A percentile compares a stretch with the other conserved stretches of the same genome.
These are phyloP conservation scores for Ceratotherium simum DNA, from an alignment of 2,113 vertebrate genomes.

Conservation along the genomic window DNA sequence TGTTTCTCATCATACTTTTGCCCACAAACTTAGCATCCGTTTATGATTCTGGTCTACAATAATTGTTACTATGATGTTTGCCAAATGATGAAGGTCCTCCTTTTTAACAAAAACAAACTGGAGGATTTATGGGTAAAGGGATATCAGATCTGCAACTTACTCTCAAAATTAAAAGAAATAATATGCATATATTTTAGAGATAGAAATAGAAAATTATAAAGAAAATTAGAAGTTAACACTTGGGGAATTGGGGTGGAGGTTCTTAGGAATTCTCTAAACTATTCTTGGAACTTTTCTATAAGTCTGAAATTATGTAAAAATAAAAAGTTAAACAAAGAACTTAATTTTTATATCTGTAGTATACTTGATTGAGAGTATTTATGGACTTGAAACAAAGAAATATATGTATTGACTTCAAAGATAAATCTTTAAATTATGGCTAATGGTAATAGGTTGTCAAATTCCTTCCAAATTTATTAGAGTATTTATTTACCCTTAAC, in stretches of 20 bases:
- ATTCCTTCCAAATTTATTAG: not conserved
- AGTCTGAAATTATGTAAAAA: not conserved
- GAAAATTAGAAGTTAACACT: not conserved
- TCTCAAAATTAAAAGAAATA: conserved; percentile 29
- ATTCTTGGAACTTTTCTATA: not conserved
- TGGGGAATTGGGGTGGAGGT: not conserved
- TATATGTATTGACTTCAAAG: not conserved
- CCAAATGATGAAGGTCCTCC: not conserved
- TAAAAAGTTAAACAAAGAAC: not conserved
- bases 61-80: not conserved
- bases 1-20: not conserved
- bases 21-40: not conserved
- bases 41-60: not conserved
- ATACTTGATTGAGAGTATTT: not conserved
- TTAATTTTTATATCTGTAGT: not conserved
- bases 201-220: not conserved
- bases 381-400: not conserved
- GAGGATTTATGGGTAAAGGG: not conserved
- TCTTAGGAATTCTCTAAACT: not conserved
- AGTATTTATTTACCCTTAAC: not conserved
- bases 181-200: not conserved
- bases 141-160: not conserved
- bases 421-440: not conserved
- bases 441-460: not conserved
- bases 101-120: not conserved